phyloP scores from a whole-genome alignment of 1,140 invertebrate species.

The Drosophila sulfurigaster region DNA sequence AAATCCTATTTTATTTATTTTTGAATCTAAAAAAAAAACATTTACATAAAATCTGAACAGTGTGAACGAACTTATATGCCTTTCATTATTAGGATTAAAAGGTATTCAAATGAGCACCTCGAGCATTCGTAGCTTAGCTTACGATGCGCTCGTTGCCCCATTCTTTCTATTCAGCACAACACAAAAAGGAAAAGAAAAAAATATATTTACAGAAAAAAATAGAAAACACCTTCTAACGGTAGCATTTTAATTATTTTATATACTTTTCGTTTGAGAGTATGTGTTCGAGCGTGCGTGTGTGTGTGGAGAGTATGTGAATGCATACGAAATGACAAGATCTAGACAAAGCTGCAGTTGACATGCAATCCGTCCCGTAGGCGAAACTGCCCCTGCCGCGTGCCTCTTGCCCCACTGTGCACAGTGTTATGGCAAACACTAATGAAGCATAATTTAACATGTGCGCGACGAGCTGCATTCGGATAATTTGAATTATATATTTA shows the following conservation, averaged over 20 bases:
- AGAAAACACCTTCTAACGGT: conserved; percentile 61
- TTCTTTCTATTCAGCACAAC: conserved; percentile 69
- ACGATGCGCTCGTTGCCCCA: conserved; percentile 62
- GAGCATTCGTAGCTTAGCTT: conserved; percentile 64
- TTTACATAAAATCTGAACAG: background rate
- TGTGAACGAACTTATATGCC: background rate
- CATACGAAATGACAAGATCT: conserved; percentile 59
- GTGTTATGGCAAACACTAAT: conserved; percentile 69
- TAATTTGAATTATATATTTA: conserved; percentile 70
- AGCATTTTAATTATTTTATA: conserved; percentile 83
- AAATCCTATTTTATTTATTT: background rate
- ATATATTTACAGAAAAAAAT: conserved; percentile 39
- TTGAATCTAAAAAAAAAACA: background rate
- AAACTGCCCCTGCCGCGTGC: background rate
- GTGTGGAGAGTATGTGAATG: conserved; percentile 54
- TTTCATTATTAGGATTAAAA: background rate
- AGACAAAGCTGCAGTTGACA: conserved; percentile 61
- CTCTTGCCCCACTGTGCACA: conserved; percentile 29
- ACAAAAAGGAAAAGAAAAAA: conserved; percentile 37
- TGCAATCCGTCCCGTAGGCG: background rate
- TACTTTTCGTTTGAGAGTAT: conserved; percentile 50
- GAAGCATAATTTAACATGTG: conserved; percentile 81
- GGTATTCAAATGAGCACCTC: conserved; percentile 61
- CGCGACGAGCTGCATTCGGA: conserved; percentile 61
- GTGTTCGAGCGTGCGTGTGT: conserved; percentile 25